These are phyloP conservation scores for Chelonoidis abingdonii DNA, from an alignment of 2,113 vertebrate species.

Conservation along the genomic window DNA sequence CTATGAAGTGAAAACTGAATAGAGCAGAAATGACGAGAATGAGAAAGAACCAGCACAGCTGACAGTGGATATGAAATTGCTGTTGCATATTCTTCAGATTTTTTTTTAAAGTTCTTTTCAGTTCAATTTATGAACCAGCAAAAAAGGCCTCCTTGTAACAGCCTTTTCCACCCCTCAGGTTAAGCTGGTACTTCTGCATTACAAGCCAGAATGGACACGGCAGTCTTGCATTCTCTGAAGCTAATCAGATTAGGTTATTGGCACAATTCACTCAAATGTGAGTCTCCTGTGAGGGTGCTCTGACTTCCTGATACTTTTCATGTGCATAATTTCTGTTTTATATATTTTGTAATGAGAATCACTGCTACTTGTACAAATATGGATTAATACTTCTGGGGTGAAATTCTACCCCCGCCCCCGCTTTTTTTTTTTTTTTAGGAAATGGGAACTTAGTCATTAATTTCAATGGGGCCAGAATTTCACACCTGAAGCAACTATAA, in stretches of 20 bases:
- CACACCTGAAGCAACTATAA: neutral
- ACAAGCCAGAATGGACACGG: neutral
- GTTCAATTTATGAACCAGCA: conserved; percentile 51
- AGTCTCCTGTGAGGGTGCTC: neutral
- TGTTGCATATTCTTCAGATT: conserved; percentile 47
- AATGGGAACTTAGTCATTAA: neutral
- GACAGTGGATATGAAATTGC: conserved; percentile 43
- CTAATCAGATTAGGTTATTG: conserved; percentile 36
- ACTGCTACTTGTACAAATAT: conserved; percentile 29
- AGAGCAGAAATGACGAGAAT: conserved; percentile 40
- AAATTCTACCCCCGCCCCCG: neutral
- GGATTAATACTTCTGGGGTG: conserved; percentile 23
- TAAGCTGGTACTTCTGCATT: conserved; percentile 9
- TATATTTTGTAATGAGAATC: conserved; percentile 7
- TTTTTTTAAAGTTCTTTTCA: conserved; percentile 29
- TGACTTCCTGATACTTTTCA: conserved; percentile 17
- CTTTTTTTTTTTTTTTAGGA: accelerated
- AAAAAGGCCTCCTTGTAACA: neutral
- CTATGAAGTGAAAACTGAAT: conserved; percentile 37
- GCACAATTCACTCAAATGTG: conserved; percentile 29
- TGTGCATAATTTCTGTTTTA: conserved; percentile 32
- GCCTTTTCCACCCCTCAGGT: accelerated
- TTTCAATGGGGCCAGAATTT: neutral
- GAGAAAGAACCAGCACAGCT: conserved; percentile 46
- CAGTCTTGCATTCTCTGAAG: conserved; percentile 30